phyloP scores from a whole-genome alignment of 2,888 invertebrate genomes.

The Bedellia somnulentella region DNA sequence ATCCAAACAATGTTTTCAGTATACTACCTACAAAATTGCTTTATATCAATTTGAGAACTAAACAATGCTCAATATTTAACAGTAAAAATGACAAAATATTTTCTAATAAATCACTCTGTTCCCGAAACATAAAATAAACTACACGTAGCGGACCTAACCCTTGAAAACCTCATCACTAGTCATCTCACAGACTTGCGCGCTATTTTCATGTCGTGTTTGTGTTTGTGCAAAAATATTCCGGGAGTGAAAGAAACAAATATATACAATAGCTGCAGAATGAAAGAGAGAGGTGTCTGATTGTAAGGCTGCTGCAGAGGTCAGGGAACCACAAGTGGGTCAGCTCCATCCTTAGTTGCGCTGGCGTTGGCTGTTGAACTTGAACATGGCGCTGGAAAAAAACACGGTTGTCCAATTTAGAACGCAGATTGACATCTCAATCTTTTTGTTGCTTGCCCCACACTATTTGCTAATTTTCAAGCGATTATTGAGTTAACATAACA shows the following conservation, averaged over 20 bases:
- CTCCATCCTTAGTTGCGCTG: constrained; percentile 38
- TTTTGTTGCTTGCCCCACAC: constrained; percentile 3
- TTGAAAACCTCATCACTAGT: constrained; percentile 28
- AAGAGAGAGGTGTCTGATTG: constrained; percentile 23
- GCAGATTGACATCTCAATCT: constrained; percentile 18
- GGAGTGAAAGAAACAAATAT: constrained; percentile 32
- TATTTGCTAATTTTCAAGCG: background rate
- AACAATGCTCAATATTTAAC: too few relatives aligned
- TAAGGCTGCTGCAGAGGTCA: constrained; percentile 54
- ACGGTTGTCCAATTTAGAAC: constrained; percentile 45
- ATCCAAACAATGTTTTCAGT: too few relatives aligned
- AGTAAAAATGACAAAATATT: too few relatives aligned
- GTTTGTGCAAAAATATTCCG: constrained; percentile 49
- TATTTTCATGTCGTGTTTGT: constrained; percentile 44
- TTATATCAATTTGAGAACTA: too few relatives aligned
- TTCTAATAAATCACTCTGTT: too few relatives aligned
- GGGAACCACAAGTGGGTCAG: constrained; percentile 57
- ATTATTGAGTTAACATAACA: background rate
- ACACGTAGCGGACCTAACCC: constrained; percentile 15
- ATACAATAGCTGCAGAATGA: constrained; percentile 14
- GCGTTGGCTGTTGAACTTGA: constrained; percentile 46
- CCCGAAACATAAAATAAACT: too few relatives aligned
- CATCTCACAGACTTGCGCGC: constrained; percentile 31
- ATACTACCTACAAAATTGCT: too few relatives aligned
- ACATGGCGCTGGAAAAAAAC: constrained; percentile 34